These are phyloP conservation scores for Alcis repandata DNA, from an alignment of 2,888 invertebrate species.

Conservation along the genomic window DNA sequence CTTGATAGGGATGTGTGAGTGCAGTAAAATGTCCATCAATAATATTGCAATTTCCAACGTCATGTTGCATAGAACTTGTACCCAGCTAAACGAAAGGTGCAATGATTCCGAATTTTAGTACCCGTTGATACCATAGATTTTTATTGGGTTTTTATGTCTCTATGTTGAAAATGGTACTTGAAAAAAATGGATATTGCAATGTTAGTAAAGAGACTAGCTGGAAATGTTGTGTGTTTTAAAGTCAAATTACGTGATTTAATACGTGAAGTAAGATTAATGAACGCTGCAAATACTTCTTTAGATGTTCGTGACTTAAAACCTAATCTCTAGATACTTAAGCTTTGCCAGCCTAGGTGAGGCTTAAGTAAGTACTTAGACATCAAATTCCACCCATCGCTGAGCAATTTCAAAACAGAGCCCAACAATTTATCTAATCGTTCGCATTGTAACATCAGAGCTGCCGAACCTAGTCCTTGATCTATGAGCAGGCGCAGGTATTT, in stretches of 20 bases:
- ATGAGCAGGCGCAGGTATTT: slow-evolving; percentile 71
- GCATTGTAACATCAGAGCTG: slow-evolving; percentile 65
- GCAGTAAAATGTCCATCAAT: slow-evolving; percentile 43
- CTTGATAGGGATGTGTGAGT: slow-evolving; percentile 45
- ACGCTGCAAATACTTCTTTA: neutral
- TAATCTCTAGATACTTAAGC: neutral
- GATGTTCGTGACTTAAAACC: slow-evolving; percentile 5
- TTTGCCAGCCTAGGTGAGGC: neutral
- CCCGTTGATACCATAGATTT: too few relatives aligned
- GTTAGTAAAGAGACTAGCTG: neutral
- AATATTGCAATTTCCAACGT: slow-evolving; percentile 7
- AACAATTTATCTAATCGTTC: slow-evolving; percentile 67
- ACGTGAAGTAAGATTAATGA: neutral
- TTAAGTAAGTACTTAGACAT: slow-evolving; percentile 15
- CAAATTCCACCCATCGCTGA: slow-evolving; percentile 38
- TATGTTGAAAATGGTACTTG: neutral
- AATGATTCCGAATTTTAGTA: too few relatives aligned
- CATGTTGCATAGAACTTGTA: neutral
- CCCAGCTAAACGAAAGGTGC: too few relatives aligned
- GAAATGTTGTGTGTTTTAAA: neutral
- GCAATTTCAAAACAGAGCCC: slow-evolving; percentile 49
- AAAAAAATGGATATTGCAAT: too few relatives aligned
- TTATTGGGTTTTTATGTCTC: too few relatives aligned
- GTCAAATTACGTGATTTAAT: neutral
- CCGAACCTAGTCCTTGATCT: slow-evolving; percentile 79